Evolutionary conservation across 2,797 vertebrate genomes (phyloP).

Genomic region (Chaenodraco wilsoni): DNA sequence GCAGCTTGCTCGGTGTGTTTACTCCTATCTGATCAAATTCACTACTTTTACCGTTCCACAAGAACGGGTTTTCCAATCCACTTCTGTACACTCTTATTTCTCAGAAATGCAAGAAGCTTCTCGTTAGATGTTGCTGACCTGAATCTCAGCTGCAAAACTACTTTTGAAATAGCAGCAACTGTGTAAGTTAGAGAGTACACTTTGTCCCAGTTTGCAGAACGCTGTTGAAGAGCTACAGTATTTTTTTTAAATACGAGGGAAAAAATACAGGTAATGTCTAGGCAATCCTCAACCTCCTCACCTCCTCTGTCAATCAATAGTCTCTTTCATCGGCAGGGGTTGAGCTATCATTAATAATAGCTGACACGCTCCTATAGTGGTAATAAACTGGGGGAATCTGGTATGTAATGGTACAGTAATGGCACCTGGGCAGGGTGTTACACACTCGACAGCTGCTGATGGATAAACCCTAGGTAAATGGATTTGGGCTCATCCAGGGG

Average conservation of each 20-base stretch:
- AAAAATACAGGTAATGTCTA: constrained; percentile 66
- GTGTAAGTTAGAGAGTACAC: constrained; percentile 58
- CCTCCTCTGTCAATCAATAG: constrained; percentile 85
- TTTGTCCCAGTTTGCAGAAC: constrained; percentile 74
- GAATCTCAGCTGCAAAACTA: constrained; percentile 67
- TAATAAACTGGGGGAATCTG: constrained; percentile 84
- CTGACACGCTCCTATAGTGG: constrained; percentile 82
- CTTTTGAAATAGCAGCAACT: constrained; percentile 66
- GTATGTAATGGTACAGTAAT: constrained; percentile 84
- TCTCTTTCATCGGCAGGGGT: constrained; percentile 78
- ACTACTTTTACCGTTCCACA: constrained; percentile 20
- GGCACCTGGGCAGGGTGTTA: constrained; percentile 81
- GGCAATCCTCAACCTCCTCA: constrained; percentile 79
- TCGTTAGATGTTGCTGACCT: constrained; percentile 65
- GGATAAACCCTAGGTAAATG: constrained; percentile 84
- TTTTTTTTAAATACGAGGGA: constrained; percentile 59
- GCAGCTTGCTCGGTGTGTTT: constrained; percentile 24
- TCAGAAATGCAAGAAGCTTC: constrained; percentile 30
- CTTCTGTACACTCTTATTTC: constrained; percentile 38
- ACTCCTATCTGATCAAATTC: constrained; percentile 33
- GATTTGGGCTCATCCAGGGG: constrained; percentile 77
- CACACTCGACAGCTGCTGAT: constrained; percentile 81
- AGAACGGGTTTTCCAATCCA: constrained; percentile 37
- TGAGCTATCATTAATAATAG: constrained; percentile 85
- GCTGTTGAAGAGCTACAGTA: constrained; percentile 53